Conservation (phyloP, 2,888 invertebrate species). For the Digitonthophagus gazella region DNA sequence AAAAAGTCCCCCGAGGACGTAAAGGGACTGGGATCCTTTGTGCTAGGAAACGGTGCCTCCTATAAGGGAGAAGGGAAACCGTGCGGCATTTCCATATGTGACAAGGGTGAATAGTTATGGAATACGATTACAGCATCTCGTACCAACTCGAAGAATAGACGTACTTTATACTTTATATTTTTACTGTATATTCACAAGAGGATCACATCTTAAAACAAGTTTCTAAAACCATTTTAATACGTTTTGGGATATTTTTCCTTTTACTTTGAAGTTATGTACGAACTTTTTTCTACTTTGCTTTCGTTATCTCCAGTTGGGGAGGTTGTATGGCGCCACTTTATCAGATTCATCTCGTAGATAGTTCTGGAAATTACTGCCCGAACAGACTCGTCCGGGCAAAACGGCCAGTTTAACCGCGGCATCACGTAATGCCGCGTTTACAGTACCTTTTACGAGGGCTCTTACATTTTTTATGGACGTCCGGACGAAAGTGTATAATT, state of each 20-base stretch:
- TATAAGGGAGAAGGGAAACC: conserved; percentile 30
- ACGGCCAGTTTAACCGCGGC: conserved; percentile 9
- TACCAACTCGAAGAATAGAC: background rate
- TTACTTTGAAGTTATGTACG: too few species aligned
- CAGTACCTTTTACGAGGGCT: conserved; percentile 1
- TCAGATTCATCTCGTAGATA: conserved; percentile 26
- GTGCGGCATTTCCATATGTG: conserved; percentile 36
- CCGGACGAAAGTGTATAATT: background rate
- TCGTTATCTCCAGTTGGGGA: background rate
- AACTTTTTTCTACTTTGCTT: too few species aligned
- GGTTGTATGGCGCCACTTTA: conserved; percentile 24
- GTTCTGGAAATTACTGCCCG: conserved; percentile 21
- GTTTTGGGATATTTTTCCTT: too few species aligned
- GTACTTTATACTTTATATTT: too few species aligned
- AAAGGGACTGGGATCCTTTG: conserved; percentile 9
- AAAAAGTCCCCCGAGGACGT: conserved; percentile 27
- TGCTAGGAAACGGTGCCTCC: conserved; percentile 30
- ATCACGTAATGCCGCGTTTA: conserved; percentile 7
- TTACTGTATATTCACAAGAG: too few species aligned
- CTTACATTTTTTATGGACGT: conserved; percentile 7
- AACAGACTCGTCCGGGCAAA: conserved; percentile 4
- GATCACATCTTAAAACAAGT: too few species aligned
- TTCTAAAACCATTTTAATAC: too few species aligned
- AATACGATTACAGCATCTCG: conserved; percentile 31
- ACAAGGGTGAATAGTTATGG: conserved; percentile 36